phyloP scores from a whole-genome alignment of 2,797 vertebrate species.

The Naso thynnoides region DNA sequence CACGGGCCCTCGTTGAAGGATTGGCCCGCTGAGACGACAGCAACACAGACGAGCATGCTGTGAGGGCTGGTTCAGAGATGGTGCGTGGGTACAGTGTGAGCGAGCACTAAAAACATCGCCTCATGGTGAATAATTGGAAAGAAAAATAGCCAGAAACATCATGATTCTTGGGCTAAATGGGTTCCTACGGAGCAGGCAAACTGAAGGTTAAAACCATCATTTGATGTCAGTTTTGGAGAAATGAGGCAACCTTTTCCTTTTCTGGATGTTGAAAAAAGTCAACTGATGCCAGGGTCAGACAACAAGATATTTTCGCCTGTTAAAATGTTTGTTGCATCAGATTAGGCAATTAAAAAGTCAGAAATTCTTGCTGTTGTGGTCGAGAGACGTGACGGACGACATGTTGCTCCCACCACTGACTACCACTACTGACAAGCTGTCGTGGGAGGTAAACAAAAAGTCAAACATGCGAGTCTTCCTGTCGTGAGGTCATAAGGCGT shows the following conservation, averaged over 20 bases:
- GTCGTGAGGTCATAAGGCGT: too few species aligned
- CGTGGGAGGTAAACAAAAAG: too few species aligned
- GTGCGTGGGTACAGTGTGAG: constrained; percentile 15
- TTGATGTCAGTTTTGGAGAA: constrained; percentile 57
- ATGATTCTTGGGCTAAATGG: constrained; percentile 42
- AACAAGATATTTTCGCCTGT: too few species aligned
- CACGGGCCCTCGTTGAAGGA: constrained; percentile 54
- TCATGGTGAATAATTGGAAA: constrained; percentile 47
- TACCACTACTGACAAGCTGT: too few species aligned
- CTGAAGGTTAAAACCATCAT: constrained; percentile 71
- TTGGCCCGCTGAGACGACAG: constrained; percentile 52
- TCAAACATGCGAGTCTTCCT: too few species aligned
- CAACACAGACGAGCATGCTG: constrained; percentile 43
- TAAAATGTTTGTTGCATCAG: too few species aligned
- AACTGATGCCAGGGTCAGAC: too few species aligned
- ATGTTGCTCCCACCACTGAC: too few species aligned
- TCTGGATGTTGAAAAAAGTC: constrained; percentile 9
- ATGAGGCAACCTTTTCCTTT: constrained; percentile 72
- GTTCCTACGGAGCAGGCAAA: constrained; percentile 33
- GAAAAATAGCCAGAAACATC: constrained; percentile 42
- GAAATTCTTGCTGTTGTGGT: too few species aligned
- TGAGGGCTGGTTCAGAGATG: constrained; percentile 42
- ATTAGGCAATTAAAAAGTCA: too few species aligned
- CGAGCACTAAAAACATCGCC: constrained; percentile 20
- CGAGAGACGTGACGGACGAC: too few species aligned